A percentile compares a stretch with the other conserved stretches of the same genome.
Conservation (phyloP, 2,797 vertebrate species). For the Salmo trutta region DNA sequence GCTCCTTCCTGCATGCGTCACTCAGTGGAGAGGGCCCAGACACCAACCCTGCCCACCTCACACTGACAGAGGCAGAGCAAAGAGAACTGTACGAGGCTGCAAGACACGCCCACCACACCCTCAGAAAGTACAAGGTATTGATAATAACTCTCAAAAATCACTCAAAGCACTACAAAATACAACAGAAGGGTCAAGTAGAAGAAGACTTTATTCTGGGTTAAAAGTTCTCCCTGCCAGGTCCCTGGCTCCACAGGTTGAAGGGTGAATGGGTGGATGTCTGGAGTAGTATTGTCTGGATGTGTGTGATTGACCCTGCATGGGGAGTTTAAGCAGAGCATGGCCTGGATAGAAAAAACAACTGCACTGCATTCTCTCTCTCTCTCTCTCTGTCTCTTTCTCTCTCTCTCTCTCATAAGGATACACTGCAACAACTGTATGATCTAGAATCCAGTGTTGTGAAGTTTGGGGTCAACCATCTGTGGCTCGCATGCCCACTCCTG, state of each 20-base stretch:
- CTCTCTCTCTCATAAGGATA: neutral
- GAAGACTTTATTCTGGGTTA: too few relatives aligned
- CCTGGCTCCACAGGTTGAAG: too few relatives aligned
- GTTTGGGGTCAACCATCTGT: neutral
- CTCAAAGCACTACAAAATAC: neutral
- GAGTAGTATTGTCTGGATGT: neutral
- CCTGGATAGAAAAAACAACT: neutral
- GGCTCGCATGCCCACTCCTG: neutral
- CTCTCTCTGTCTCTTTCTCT: conserved; percentile 41
- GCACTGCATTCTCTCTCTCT: conserved; percentile 41
- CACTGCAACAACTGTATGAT: neutral
- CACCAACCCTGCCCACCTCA: conserved; percentile 86
- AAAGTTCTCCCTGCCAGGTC: too few relatives aligned
- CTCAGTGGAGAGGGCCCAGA: conserved; percentile 90
- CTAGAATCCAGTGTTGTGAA: neutral
- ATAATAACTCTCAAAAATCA: neutral
- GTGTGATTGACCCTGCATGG: conserved; percentile 1
- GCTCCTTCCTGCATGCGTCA: conserved; percentile 90
- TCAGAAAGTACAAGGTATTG: conserved; percentile 95
- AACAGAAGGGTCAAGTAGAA: too few relatives aligned
- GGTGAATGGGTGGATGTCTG: too few relatives aligned
- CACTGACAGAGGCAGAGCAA: conserved; percentile 93
- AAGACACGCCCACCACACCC: conserved; percentile 91
- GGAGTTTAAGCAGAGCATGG: conserved; percentile 47
- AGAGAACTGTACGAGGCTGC: conserved; percentile 95